Conservation (phyloP, 2,113 vertebrate species). For the Sceloporus undulatus region DNA sequence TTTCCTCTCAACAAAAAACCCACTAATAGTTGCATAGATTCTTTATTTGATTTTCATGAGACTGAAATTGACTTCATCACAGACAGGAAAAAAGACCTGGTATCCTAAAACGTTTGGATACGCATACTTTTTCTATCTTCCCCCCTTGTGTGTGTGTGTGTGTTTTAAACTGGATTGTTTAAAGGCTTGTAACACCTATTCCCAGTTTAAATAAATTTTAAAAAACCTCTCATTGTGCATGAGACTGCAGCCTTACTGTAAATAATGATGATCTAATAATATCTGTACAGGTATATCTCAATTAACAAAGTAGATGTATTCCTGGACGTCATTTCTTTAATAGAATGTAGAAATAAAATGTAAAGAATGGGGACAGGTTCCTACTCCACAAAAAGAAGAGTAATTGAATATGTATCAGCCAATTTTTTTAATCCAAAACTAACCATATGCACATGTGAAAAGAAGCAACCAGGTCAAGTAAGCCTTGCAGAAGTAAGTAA, state of each 20-base stretch:
- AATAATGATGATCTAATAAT: not conserved
- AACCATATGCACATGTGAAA: no score
- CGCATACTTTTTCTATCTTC: no score
- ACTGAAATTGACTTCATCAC: not conserved
- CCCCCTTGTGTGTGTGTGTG: no score
- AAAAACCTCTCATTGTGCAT: not conserved
- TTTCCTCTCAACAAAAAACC: not conserved
- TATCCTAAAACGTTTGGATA: not conserved
- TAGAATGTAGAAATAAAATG: no score
- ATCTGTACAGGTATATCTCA: not conserved
- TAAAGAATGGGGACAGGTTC: no score
- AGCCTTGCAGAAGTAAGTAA: no score
- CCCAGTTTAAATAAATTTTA: not conserved
- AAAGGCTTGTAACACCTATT: not conserved
- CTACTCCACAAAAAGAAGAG: no score
- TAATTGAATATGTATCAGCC: no score
- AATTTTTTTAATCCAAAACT: no score
- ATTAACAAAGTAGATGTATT: no score
- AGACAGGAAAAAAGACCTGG: not conserved
- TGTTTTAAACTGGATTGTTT: not conserved
- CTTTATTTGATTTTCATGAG: not conserved
- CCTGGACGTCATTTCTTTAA: no score
- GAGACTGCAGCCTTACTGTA: not conserved
- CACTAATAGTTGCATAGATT: not conserved
- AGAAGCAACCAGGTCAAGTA: no score